Conservation (phyloP, 1,140 invertebrate species). For the Caenorhabditis briggsae region DNA sequence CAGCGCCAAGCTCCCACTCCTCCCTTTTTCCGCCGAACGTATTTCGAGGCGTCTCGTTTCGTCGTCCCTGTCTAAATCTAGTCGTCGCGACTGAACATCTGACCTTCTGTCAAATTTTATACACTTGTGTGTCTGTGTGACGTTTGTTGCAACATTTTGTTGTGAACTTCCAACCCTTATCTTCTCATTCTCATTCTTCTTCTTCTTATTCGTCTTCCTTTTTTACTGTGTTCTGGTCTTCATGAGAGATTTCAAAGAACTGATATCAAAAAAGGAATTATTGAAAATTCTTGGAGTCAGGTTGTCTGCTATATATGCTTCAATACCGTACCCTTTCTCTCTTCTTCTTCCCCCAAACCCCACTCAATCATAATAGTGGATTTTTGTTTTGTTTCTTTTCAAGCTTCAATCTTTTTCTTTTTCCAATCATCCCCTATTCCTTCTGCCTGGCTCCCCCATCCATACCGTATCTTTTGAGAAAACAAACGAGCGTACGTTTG, state of each 20-base stretch:
- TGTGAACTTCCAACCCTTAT: not conserved
- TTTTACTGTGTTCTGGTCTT: constrained; percentile 6
- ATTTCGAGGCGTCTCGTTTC: constrained; percentile 38
- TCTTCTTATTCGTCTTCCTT: not conserved
- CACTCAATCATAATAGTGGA: too few relatives aligned
- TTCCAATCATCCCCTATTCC: not conserved
- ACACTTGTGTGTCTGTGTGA: not conserved
- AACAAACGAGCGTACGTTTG: constrained; percentile 47
- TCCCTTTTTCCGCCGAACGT: constrained; percentile 4
- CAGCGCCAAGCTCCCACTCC: not conserved
- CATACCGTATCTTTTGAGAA: constrained; percentile 27
- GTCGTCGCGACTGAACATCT: constrained; percentile 30
- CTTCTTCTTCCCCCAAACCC: too few relatives aligned
- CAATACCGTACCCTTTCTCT: too few relatives aligned
- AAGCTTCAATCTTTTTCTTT: not conserved
- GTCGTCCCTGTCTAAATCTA: constrained; percentile 28
- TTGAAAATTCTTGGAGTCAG: too few relatives aligned
- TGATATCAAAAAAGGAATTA: too few relatives aligned
- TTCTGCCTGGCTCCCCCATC: not conserved
- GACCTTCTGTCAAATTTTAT: constrained; percentile 36
- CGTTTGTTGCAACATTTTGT: not conserved
- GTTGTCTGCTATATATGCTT: too few relatives aligned
- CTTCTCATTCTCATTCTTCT: too few relatives aligned
- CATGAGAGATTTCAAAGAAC: not conserved
- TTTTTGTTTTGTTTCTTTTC: not conserved